Evolutionary conservation across 2,797 vertebrate genomes (phyloP), one percentile per base, ranked within the genome.

Genomic region (Siniperca undulata): DNA sequence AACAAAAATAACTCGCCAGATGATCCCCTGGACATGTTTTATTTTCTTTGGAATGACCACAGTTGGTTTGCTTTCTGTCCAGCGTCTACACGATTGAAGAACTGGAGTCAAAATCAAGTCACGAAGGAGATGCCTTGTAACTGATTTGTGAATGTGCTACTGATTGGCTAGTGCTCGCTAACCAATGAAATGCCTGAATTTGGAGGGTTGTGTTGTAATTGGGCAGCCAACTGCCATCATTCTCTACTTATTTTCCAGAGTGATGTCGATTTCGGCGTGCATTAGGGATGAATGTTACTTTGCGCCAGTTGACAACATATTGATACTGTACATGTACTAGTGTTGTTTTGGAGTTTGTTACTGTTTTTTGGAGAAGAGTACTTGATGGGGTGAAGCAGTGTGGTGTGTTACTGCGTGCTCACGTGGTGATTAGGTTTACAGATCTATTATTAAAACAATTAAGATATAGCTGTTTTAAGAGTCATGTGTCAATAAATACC

Each of bases 401-500:
- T 66, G 82, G 70, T 59, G 73, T 77, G 77, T 81, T 75, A 53
- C 76, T 85, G 88, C 78, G 79, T 79, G 83, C 74, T 81, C 85
- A 70, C 11, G 14, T 38, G 83, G 82, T 82, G 75, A 50, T 14
- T 42, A 74, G 85, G 82, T 87, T 90, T 91, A 82, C 75, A 65
- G 48, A 74, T 87, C 17, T 87, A 52, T 80, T 87, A 68, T 86
- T 86, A 81, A 83, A 74, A 70, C 65, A 12, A 61, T 82, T 77
- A 78, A 81, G 46, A 89, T 69, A 73, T 83, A 91, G 88, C 88
- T 87, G 91, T 91, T 91, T 78, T 78, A 85, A 87, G 85, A 93
- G 89, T 87, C 90, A 90, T 85, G 90, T 93, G 92, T 91, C 91
- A 86, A 91, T 86, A 90, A 91, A 92, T 80, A 86, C 90, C 92